Conservation (phyloP, 2,888 invertebrate species). For the Tanaodytes sp. region DNA sequence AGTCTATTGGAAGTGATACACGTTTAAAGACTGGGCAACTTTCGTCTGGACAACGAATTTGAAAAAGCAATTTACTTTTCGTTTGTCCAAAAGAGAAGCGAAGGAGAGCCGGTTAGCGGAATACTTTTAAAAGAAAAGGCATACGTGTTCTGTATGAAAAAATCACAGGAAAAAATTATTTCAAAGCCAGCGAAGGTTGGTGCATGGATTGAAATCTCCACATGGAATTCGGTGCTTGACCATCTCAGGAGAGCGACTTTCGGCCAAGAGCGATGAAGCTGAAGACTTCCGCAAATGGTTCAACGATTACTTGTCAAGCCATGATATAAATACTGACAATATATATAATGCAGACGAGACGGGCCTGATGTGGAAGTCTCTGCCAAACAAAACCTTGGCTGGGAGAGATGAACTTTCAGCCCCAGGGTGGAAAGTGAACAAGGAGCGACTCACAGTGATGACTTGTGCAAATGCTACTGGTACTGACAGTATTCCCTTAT, state of each 20-base stretch:
- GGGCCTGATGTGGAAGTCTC: slow-evolving; percentile 55
- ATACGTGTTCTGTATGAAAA: background rate
- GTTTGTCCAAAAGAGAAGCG: slow-evolving; percentile 15
- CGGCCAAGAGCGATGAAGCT: slow-evolving; percentile 1
- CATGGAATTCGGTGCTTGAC: slow-evolving; percentile 3
- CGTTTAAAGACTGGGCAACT: slow-evolving; percentile 9
- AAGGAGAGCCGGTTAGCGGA: slow-evolving; percentile 3
- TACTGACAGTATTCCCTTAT: slow-evolving; percentile 58
- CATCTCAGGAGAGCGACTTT: slow-evolving; percentile 4
- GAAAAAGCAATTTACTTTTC: slow-evolving; percentile 10
- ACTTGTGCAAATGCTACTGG: slow-evolving; percentile 60
- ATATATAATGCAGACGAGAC: slow-evolving; percentile 59
- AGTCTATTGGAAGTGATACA: slow-evolving; percentile 8
- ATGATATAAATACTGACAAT: slow-evolving; percentile 28
- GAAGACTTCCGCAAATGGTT: slow-evolving; percentile 7
- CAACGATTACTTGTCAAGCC: background rate
- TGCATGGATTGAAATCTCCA: background rate
- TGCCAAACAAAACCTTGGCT: slow-evolving; percentile 54
- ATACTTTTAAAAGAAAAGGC: slow-evolving; percentile 7
- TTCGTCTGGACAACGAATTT: slow-evolving; percentile 14
- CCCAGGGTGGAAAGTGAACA: slow-evolving; percentile 55
- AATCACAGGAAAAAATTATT: slow-evolving; percentile 13
- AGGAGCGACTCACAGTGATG: slow-evolving; percentile 58
- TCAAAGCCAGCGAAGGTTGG: slow-evolving; percentile 21
- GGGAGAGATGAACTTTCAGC: slow-evolving; percentile 45